Evolutionary conservation across 2,888 invertebrate species (phyloP), one percentile per base, ranked within the genome.

Genomic region (Pogonocherus hispidulus): DNA sequence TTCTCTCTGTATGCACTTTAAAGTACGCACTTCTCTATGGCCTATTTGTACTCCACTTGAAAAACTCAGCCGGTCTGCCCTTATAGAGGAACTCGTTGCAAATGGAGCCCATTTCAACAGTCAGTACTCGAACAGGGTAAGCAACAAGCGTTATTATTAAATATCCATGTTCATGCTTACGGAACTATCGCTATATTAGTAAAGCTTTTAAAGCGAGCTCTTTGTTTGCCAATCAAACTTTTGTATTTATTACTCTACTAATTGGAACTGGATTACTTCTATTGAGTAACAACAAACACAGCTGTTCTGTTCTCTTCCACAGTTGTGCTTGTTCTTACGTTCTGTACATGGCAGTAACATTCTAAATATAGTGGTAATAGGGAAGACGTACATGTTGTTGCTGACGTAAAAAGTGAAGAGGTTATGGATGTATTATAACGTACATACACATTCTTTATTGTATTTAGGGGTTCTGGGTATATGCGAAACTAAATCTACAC

Each of bases 181-280:
- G 71, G 72, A 72, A 71, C 69, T 77, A 75, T 76, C 67, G 76
- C 76, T 78, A 72, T 78, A 78, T 78, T 77, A 75, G 76, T 68
- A 75, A 68, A 67, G 73, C 75, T 72, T 77, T 78, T 78, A 73
- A 76, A 76, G 70, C 66, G 64, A 56, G 66, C 46, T 71, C 76
- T 74, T 79, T 79, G 78, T 79, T 77, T 77, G 79, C 76, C 77
- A 78, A 78, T 78, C 78, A 77, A 76, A 76, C 72, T 77, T 75
- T 75, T 74, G 67, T 76, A 77, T 78, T 78, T 78, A 78, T 76
- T 78, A 69, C 72, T 70, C 59, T 66, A 69, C 75, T 78, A 78
- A 78, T 78, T 78, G 78, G 72, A 76, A 70, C 68, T 74, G 71
- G 75, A 76, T 78, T 75, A 75, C 74, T 66, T 67, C 47, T 32